phyloP scores from a whole-genome alignment of 2,797 vertebrate species.

The Mormyrops boulengeri region DNA sequence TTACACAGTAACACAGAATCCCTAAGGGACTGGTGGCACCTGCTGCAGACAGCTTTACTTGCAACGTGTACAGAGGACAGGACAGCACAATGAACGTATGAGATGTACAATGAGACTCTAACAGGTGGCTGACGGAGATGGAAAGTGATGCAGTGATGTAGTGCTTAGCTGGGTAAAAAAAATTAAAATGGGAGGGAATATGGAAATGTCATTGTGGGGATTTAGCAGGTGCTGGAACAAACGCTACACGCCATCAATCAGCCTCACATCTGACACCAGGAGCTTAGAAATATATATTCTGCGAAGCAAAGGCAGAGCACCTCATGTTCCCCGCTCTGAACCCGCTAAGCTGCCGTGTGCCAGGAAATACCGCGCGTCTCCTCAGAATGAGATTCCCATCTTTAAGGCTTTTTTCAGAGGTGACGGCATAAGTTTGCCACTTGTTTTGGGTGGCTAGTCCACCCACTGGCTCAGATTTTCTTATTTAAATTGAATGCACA shows the following conservation, averaged over 20 bases:
- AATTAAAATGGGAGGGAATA: slow-evolving; percentile 48
- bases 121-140: slow-evolving; percentile 9
- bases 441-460: neutral
- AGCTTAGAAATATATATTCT: slow-evolving; percentile 3
- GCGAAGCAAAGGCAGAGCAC: slow-evolving; percentile 18
- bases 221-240: slow-evolving; percentile 51
- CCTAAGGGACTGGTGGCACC: neutral
- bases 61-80: neutral
- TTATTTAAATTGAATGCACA: neutral
- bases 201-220: slow-evolving; percentile 53
- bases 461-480: neutral
- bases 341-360: slow-evolving; percentile 7
- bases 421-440: neutral
- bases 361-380: neutral
- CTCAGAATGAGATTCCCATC: neutral
- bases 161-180: slow-evolving; percentile 41
- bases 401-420: neutral
- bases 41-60: neutral
- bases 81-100: slow-evolving; percentile 53
- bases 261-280: neutral
- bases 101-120: slow-evolving; percentile 44
- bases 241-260: slow-evolving; percentile 26
- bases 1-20: neutral
- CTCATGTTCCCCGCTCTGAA: slow-evolving; percentile 29
- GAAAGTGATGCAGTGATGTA: neutral